phyloP scores from a whole-genome alignment of 2,113 vertebrate species.

The Platysteira castanea region DNA sequence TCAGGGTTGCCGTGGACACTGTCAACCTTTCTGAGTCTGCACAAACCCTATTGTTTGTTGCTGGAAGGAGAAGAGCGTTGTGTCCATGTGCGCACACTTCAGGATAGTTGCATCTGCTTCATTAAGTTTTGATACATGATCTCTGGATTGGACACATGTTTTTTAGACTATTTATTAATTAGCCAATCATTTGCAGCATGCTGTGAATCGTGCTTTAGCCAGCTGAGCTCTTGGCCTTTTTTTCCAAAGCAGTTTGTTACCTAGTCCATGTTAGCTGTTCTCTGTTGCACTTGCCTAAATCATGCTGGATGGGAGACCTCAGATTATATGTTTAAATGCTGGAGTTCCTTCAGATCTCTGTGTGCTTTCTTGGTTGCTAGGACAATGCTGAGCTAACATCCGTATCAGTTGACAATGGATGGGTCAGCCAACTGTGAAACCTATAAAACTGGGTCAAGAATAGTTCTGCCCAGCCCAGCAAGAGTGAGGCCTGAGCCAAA shows the following conservation, averaged over 20 bases:
- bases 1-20: not conserved
- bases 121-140: not conserved
- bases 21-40: not conserved
- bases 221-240: not conserved
- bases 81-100: not conserved
- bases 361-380: constrained; percentile 57
- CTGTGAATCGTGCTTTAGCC: not conserved
- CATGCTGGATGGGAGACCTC: not conserved
- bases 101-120: not conserved
- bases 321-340: not conserved
- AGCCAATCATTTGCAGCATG: not conserved
- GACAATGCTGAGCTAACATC: constrained; percentile 25
- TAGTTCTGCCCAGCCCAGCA: constrained; percentile 27
- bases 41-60: not conserved
- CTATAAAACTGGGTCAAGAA: constrained; percentile 36
- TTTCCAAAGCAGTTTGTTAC: not conserved
- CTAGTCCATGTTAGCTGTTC: not conserved
- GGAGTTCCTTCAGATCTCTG: constrained; percentile 20
- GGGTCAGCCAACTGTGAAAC: constrained; percentile 58
- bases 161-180: not conserved
- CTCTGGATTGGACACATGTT: not conserved
- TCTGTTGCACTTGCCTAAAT: not conserved
- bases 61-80: not conserved
- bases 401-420: not conserved
- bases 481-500: constrained; percentile 4